Evolutionary conservation across 1,140 invertebrate species (phyloP).

Genomic region (Penaeus indicus): DNA sequence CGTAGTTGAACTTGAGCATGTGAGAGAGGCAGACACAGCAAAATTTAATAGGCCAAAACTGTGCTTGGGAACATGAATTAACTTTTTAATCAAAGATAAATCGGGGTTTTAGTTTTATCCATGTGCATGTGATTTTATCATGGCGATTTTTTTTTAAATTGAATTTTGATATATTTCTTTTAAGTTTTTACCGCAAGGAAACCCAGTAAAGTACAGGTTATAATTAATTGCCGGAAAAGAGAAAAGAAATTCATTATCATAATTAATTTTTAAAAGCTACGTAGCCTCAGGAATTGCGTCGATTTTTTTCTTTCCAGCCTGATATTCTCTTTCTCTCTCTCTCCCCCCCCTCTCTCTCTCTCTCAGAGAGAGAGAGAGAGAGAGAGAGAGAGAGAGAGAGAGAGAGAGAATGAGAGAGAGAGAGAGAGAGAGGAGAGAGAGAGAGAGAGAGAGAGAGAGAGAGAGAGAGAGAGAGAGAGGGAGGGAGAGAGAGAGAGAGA

Average conservation of each 20-base stretch:
- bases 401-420: neutral
- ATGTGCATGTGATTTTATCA: neutral
- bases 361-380: neutral
- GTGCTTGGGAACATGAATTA: too few relatives aligned
- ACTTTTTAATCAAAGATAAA: too few relatives aligned
- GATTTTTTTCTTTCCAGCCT: neutral
- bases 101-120: too few relatives aligned
- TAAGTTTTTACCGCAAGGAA: too few relatives aligned
- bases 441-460: constrained; percentile 39
- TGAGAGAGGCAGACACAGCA: too few relatives aligned
- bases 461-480: constrained; percentile 18
- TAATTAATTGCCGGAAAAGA: neutral
- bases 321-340: too few relatives aligned
- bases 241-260: neutral
- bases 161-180: neutral
- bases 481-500: constrained; percentile 26
- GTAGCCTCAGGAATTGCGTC: neutral
- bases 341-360: neutral
- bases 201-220: neutral
- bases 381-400: neutral
- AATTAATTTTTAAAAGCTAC: neutral
- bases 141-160: neutral
- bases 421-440: constrained; percentile 34
- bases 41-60: too few relatives aligned
- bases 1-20: too few relatives aligned